A percentile compares a stretch with the other conserved stretches of the same genome.
phyloP scores from a whole-genome alignment of 2,113 vertebrate species.

The Myiozetetes cayanensis region DNA sequence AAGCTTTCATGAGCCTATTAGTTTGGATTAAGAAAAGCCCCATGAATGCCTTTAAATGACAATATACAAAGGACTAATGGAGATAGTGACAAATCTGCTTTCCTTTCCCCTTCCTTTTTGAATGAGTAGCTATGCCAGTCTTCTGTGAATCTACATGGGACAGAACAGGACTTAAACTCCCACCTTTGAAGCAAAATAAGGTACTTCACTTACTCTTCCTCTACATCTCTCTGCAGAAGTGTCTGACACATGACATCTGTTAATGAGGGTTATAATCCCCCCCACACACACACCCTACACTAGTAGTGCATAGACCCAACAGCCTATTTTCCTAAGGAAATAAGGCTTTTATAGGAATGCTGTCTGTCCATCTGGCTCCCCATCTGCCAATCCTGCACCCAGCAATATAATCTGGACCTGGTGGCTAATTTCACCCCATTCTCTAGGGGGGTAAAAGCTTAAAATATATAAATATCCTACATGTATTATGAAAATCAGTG shows the following conservation, averaged over 20 bases:
- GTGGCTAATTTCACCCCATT: constrained; percentile 23
- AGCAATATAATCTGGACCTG: neutral
- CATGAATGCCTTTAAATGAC: neutral
- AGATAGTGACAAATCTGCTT: neutral
- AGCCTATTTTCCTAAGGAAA: constrained; percentile 43
- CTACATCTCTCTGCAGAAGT: neutral
- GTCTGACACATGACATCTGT: neutral
- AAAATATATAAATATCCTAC: constrained; percentile 30
- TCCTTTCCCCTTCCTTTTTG: neutral
- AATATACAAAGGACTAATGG: neutral
- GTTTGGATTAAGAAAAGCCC: constrained; percentile 7
- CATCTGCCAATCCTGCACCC: constrained; percentile 40
- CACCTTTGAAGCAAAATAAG: neutral
- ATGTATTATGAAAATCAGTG: constrained; percentile 18
- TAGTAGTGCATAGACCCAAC: neutral
- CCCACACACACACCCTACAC: neutral
- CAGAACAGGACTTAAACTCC: neutral
- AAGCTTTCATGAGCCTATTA: neutral
- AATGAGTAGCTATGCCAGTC: neutral
- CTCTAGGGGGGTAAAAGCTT: constrained; percentile 19
- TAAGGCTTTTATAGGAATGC: constrained; percentile 20
- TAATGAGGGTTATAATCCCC: neutral
- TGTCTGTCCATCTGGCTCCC: constrained; percentile 61
- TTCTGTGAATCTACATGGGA: neutral
- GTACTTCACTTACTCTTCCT: neutral